Evolutionary conservation across 1,140 invertebrate species (phyloP).

Genomic region (Drosophila tropicalis): DNA sequence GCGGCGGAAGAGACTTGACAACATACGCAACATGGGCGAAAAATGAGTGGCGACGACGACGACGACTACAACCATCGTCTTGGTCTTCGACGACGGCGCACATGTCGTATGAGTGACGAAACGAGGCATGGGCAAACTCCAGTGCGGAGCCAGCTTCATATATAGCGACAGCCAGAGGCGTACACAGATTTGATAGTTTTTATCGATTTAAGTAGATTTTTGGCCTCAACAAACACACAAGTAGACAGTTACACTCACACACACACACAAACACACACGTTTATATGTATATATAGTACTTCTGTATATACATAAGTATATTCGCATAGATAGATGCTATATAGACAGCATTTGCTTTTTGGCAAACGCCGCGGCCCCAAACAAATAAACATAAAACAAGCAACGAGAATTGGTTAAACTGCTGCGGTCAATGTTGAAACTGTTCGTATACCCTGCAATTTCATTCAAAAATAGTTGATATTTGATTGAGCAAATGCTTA

Average conservation of each 20-base stretch:
- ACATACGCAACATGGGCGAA: conserved; percentile 79
- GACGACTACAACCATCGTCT: conserved; percentile 25
- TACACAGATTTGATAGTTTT: conserved; percentile 80
- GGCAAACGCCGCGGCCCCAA: conserved; percentile 63
- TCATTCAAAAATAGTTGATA: no score
- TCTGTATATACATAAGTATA: conserved; percentile 16
- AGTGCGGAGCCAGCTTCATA: conserved; percentile 25
- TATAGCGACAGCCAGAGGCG: conserved; percentile 41
- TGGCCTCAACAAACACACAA: conserved; percentile 46
- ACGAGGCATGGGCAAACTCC: conserved; percentile 37
- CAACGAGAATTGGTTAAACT: conserved; percentile 29
- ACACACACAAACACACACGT: neutral
- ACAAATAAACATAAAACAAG: conserved; percentile 68
- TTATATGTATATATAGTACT: no score
- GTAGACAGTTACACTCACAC: conserved; percentile 14
- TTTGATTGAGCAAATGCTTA: no score
- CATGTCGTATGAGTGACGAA: conserved; percentile 78
- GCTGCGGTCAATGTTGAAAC: conserved; percentile 23
- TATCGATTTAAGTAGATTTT: conserved; percentile 80
- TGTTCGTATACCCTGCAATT: neutral
- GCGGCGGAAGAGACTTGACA: conserved; percentile 76
- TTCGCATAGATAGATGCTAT: conserved; percentile 39
- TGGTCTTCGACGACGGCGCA: conserved; percentile 56
- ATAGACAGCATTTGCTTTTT: conserved; percentile 59
- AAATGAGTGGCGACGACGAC: conserved; percentile 67